Evolutionary conservation across 2,113 vertebrate genomes (phyloP), one percentile per base, ranked within the genome.

Genomic region (Apeltes quadracus): DNA sequence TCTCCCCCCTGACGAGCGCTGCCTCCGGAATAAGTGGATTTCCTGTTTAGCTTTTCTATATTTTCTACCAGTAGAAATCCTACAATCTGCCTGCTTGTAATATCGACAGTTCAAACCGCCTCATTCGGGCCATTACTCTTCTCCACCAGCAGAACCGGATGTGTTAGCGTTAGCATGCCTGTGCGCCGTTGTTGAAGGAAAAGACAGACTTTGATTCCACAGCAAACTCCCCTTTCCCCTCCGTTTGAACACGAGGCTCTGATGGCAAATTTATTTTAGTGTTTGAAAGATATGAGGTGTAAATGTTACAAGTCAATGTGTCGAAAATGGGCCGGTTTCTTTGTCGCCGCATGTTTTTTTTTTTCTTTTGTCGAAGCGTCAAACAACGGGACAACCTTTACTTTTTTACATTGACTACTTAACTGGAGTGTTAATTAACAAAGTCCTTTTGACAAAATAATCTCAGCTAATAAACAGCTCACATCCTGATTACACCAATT

Each of bases 61-160:
- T 65, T 39, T 48, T 38, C n/a, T 39, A 43, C 57, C 13, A 58
- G 3, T 13, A 58, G 50, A 63, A 58, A 63, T 43, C 18, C 39
- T 39, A 12, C 22, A 22, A 6, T 50, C 32, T 34, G 18, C n/a
- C 15, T 34, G 7, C 27, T 16, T 12, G 23, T 69, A 14, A 34
- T n/a, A 14, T 32, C 22, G 16, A 54, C 58, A 41, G 43, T 23
- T 64, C 12, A n/a, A n/a, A n/a, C n/a, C n/a, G n/a, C n/a, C n/a
- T n/a, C n/a, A n/a, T n/a, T n/a, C n/a, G n/a, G n/a, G n/a, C n/a
- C n/a, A n/a, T n/a, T n/a, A n/a, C n/a, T n/a, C n/a, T n/a, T n/a
- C n/a, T n/a, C n/a, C n/a, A n/a, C n/a, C n/a, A n/a, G n/a, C n/a
- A n/a, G n/a, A 55, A 22, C 38, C 38, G 46, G 22, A 32, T 61